Evolutionary conservation across 1,140 invertebrate genomes (phyloP).

Genomic region (Temnothorax nylanderi): DNA sequence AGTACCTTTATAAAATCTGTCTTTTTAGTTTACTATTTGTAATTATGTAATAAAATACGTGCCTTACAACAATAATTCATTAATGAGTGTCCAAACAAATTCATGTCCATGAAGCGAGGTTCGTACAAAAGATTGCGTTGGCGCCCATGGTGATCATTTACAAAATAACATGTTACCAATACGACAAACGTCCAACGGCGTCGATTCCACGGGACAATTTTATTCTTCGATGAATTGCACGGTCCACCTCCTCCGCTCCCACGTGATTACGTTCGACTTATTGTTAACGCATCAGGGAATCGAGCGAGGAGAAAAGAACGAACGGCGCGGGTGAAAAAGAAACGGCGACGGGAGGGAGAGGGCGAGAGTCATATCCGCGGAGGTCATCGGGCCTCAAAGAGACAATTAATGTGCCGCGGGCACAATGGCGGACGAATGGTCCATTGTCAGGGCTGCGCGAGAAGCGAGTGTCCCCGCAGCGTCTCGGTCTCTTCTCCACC

Average conservation of each 20-base stretch:
- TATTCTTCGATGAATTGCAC: constrained; percentile 46
- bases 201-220: constrained; percentile 47
- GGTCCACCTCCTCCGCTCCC: constrained; percentile 34
- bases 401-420: constrained; percentile 79
- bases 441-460: constrained; percentile 75
- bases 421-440: constrained; percentile 76
- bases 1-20: background rate
- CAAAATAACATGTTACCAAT: constrained; percentile 22
- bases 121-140: background rate
- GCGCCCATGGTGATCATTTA: constrained; percentile 23
- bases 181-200: constrained; percentile 34
- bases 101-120: background rate
- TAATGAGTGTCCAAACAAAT: background rate
- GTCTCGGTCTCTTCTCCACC: constrained; percentile 64
- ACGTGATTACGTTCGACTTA: constrained; percentile 28
- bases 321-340: constrained; percentile 40
- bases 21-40: background rate
- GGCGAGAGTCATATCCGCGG: constrained; percentile 65
- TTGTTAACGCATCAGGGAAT: background rate
- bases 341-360: constrained; percentile 15
- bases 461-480: constrained; percentile 75
- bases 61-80: background rate
- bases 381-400: constrained; percentile 79
- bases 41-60: background rate
- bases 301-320: constrained; percentile 37